Evolutionary conservation across 2,888 invertebrate species (phyloP), one percentile per base, ranked within the genome.

Genomic region (Oscheius sp.): DNA sequence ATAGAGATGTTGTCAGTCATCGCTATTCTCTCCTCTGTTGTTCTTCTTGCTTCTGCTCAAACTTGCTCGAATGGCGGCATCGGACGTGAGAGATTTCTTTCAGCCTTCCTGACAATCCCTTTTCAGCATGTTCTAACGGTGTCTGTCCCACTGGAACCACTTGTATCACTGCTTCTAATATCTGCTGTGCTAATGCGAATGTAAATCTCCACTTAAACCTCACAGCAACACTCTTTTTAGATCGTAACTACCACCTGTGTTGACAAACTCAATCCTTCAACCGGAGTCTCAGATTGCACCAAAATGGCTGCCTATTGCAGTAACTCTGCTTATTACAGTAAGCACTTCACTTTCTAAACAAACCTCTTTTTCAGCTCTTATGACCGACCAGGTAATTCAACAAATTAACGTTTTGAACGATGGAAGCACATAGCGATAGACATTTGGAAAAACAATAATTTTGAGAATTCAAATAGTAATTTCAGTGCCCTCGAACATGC

Each of bases 131-230:
- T 70, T 79, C 82, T 69, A 85, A 84, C 73, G 83, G 82, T 39
- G 76, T 78, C 39, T 86, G 86, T 71, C 82, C 83, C 50, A 70
- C 73, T 63, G 84, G 84, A 50, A 77, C 77, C 69, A 80, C 79
- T 53, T 57, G 57, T 20, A 34, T 27, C 3, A 34, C 34, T 8
- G 25, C 29, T 2, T 10, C 12, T 1, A 34, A 10, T 8, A 37
- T 37, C 57, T 57, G 57, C 37, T 57, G 57, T 37, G 15, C 8
- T 25, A 57, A 57, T 37, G 57, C 57, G 10, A 23, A 57, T 25
- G 57, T 57, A 12, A 37, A 29, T 12, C 52, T 15, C 15, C 12
- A 10, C 3, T 6, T n/a, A 48, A n/a, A 4, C n/a, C 12, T 17
- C 12, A n/a, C 12, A 4, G 5, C 12, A 42, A 42, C 17, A 3